Evolutionary conservation across 2,113 vertebrate species (phyloP), one percentile per base, ranked within the genome.

Genomic region (Atherinomorus stipes): DNA sequence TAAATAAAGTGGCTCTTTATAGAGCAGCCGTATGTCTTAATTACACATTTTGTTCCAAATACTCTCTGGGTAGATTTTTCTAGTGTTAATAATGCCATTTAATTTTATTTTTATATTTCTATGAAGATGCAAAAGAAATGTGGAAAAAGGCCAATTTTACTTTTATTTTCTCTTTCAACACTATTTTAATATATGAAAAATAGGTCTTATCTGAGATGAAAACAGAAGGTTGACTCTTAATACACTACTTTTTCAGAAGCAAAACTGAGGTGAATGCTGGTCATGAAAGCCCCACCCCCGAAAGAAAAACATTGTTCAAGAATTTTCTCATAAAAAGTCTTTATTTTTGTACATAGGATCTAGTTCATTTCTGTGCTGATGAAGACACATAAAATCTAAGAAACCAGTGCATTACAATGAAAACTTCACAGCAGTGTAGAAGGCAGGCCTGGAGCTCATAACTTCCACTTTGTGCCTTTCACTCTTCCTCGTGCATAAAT

Each of bases 321-420:
- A 19, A 28, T 0, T 11, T 56, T 42, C 66, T 84, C 25, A 12
- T 90, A 90, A 89, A 91, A 90, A 62, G 51, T 85, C 31, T 93
- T 93, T 91, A 89, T 91, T 93, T 88, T 80, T 80, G 74, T 76
- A 78, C 80, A 83, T 63, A 76, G 54, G 76, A 81, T 80, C 89
- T 65, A 84, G 50, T 90, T 89, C 22, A 83, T 78, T 78, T 89
- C 75, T 85, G 85, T 93, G 85, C 83, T 84, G 76, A 87, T 69
- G 69, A 88, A 74, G 78, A 89, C 82, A 76, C 83, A 67, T 77
- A 89, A 78, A 85, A 62, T 77, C 67, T 66, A 77, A 90, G 75
- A 92, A 93, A 94, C 85, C 90, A 94, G 93, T 94, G 93, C 91
- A 94, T 94, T 88, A 91, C 63, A 89, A 80, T 83, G 78, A 81